These are phyloP conservation scores for Elegia similella DNA, from an alignment of 2,888 invertebrate species.

Conservation along the genomic window DNA sequence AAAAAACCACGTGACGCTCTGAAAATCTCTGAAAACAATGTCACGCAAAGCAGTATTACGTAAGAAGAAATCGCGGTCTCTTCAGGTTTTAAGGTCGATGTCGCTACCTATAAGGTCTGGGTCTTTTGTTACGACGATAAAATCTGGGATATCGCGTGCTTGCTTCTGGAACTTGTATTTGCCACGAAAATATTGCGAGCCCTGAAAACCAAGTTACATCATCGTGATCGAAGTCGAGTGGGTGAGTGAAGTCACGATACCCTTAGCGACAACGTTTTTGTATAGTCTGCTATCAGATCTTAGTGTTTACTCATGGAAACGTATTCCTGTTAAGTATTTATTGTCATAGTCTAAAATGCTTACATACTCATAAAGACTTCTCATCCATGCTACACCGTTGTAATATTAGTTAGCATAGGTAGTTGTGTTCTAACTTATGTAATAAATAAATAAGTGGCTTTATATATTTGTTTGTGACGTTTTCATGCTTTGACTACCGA, in stretches of 20 bases:
- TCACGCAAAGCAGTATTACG: neutral
- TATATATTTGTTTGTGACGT: too few species aligned
- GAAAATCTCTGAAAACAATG: neutral
- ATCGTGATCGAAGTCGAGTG: neutral
- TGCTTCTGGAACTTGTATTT: neutral
- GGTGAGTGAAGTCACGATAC: neutral
- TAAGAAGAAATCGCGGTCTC: neutral
- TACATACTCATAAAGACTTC: too few species aligned
- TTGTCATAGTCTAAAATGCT: too few species aligned
- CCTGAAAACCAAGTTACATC: neutral
- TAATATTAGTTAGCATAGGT: too few species aligned
- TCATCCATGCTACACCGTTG: too few species aligned
- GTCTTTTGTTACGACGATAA: neutral
- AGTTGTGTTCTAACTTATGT: too few species aligned
- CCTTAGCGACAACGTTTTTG: neutral
- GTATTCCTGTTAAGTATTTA: too few species aligned
- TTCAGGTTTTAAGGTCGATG: slow-evolving; percentile 1
- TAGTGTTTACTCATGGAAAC: too few species aligned
- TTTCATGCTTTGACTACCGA: too few species aligned
- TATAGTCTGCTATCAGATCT: neutral
- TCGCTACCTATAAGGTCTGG: neutral
- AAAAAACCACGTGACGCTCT: too few species aligned
- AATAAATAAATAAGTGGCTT: too few species aligned
- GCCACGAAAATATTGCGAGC: neutral
- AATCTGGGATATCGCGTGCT: neutral